Base-by-base conservation (phyloP, 1,140 invertebrate genomes). In the Drosophila tristis region DNA sequence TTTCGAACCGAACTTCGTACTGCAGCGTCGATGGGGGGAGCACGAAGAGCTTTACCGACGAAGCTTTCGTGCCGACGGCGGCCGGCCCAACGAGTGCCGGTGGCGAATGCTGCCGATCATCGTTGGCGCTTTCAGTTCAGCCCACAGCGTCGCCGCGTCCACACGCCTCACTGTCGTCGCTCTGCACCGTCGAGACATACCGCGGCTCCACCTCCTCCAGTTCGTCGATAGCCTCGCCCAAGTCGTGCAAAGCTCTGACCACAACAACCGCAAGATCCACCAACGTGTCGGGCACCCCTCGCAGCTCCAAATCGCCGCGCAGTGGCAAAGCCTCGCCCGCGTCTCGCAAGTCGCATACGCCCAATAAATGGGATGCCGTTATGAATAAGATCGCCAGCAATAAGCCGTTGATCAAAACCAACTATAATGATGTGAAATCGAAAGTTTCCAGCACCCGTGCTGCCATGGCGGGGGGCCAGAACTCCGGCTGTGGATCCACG, bases 401-500 rank as follows among this genome's bases (percentile, higher is more conserved):
- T 39, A 96, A 96, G 81, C 93, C 92, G 20, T 95, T 96, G 75
- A 94, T 95, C 65, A 95, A 95, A 82, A 96, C 95, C 74, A 94
- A 94, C 8, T 94, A 95, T 51, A 97, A 96, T 91, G 96, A 97
- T 89, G 95, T 97, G 25, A 97, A 97, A 89, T 96, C 96, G 3
- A 95, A 96, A 92, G 95, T 97, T 26, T 93, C 93, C 62, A 93
- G 93, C 71, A 90, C 80, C 16, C 65, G 84, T 16, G 49, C 51
- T 31, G 49, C 51, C 44, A 86, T 80, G 77, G 58, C 64, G 0
- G 51, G 49, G 39, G 44, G 26, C 35, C 48, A 74, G 31, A 62
- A 54, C 45, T 25, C 29, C 2, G 20, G 20, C 20, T 20, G 20
- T 20, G 20, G 20, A 20, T 20, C 20, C 20, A 20, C 20, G 20